Base-by-base conservation (phyloP, 1,140 invertebrate species). In the Notospermus geniculatus region DNA sequence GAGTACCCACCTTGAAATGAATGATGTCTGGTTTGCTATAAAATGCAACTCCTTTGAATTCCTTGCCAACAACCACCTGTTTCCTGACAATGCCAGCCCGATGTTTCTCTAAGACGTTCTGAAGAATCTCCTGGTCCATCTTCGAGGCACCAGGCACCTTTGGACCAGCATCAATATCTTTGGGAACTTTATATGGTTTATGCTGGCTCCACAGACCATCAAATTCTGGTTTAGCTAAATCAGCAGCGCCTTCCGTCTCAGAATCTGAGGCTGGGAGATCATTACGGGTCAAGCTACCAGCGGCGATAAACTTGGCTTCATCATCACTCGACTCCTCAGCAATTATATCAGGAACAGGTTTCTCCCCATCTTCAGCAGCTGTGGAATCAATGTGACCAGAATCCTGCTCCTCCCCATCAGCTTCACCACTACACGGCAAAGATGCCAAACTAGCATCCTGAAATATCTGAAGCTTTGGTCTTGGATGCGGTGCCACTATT, bases 21-120 rank as follows among this genome's bases (percentile, higher is more conserved):
- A 81, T 76, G 28, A 78, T 69, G 65, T 74, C 71, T 22, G 80
- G 80, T 57, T 81, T 80, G 64, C 79, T 80, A 63, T 80, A 76
- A 63, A 81, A 82, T 9, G 79, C 69, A 63, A 70, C 69, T 9
- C 79, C 79, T n/a, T 70, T 64, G 60, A 80, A 82, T 62, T 80
- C 77, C 50, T 68, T 50, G 0, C 79, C 78, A 41, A 71, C 78
- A 19, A 74, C 78, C 30, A 80, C 70, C 62, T 80, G 79, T 39
- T 77, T 76, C 5, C 71, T 65, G 23, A 80, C 69, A 22, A 80
- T 79, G 32, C 72, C 74, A 15, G 76, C 68, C 43, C 77, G 63
- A 25, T 75, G 72, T 65, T 76, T 77, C 27, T 79, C 71, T 54
- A 82, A 60, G 19, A 68, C 69, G 58, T 69, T 72, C 32, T 67